Conservation (phyloP, 1,140 invertebrate species). For the Mercenaria mercenaria region DNA sequence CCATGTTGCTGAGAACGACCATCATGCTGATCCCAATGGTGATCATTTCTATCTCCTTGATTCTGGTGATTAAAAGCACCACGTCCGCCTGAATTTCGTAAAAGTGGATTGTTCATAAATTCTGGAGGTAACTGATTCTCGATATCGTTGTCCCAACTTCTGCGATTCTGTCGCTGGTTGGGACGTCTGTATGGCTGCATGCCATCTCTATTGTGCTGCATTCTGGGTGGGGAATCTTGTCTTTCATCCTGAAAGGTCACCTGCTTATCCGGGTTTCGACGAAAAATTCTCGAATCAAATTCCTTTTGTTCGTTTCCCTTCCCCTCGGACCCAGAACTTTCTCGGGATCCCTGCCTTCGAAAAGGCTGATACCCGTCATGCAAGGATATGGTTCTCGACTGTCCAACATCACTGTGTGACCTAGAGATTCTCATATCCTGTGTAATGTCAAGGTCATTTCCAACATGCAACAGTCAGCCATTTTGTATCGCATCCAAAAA, state of each 20-base stretch:
- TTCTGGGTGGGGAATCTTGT: slow-evolving; percentile 42
- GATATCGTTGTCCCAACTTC: slow-evolving; percentile 33
- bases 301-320: slow-evolving; percentile 17
- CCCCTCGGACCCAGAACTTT: slow-evolving; percentile 53
- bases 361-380: slow-evolving; percentile 45
- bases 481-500: not conserved
- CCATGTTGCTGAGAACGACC: not conserved
- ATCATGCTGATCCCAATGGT: slow-evolving; percentile 46
- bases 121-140: slow-evolving; percentile 46
- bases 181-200: slow-evolving; percentile 43
- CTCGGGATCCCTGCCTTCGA: slow-evolving; percentile 45
- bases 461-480: slow-evolving; percentile 38
- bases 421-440: slow-evolving; percentile 64
- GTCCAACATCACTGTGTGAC: slow-evolving; percentile 61
- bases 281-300: slow-evolving; percentile 64
- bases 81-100: not conserved
- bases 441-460: slow-evolving; percentile 8
- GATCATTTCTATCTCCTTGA: not conserved
- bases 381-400: slow-evolving; percentile 60
- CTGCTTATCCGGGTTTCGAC: slow-evolving; percentile 50
- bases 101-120: slow-evolving; percentile 57
- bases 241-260: slow-evolving; percentile 47
- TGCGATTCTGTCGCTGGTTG: slow-evolving; percentile 34
- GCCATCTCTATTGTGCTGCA: slow-evolving; percentile 41
- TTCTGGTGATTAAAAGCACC: not conserved